A percentile compares a stretch with the other conserved stretches of the same genome.
These are phyloP conservation scores for Nasonia longicornis DNA, from an alignment of 1,140 invertebrate species.

Conservation along the genomic window DNA sequence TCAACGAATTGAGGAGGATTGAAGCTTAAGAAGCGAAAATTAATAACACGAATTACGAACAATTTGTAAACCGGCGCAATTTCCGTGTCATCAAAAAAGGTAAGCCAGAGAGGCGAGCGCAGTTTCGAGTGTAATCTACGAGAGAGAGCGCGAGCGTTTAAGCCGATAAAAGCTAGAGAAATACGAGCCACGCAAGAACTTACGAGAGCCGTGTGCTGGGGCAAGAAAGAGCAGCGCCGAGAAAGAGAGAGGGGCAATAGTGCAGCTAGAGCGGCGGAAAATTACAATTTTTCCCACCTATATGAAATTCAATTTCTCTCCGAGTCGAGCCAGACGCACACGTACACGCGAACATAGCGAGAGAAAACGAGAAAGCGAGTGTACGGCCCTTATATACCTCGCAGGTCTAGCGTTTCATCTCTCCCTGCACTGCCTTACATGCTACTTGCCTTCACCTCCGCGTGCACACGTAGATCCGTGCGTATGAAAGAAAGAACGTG, in stretches of 20 bases:
- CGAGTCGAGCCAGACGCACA: slow-evolving; percentile 13
- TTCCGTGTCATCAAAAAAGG: background rate
- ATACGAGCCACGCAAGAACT: slow-evolving; percentile 15
- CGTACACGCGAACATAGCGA: background rate
- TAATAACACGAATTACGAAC: background rate
- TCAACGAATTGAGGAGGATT: no score
- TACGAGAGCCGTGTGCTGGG: background rate
- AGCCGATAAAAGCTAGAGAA: slow-evolving; percentile 25
- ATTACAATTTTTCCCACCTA: slow-evolving; percentile 56
- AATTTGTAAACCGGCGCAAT: background rate
- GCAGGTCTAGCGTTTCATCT: slow-evolving; percentile 34
- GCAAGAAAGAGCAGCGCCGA: background rate
- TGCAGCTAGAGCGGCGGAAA: slow-evolving; percentile 43
- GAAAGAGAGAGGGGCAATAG: background rate
- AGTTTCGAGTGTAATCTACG: slow-evolving; percentile 20
- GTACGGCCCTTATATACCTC: background rate
- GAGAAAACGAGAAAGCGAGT: background rate
- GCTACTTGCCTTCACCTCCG: background rate
- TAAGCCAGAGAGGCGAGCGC: background rate
- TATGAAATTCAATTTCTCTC: slow-evolving; percentile 58
- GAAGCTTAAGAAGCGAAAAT: no score
- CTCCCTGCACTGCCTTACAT: slow-evolving; percentile 1
- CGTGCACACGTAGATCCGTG: background rate
- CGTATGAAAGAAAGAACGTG: background rate
- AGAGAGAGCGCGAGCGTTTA: background rate